These are phyloP conservation scores for Lycopodina hypogea DNA, from an alignment of 37 sponge, comb jelly and placozoan genomes.

Conservation along the genomic window DNA sequence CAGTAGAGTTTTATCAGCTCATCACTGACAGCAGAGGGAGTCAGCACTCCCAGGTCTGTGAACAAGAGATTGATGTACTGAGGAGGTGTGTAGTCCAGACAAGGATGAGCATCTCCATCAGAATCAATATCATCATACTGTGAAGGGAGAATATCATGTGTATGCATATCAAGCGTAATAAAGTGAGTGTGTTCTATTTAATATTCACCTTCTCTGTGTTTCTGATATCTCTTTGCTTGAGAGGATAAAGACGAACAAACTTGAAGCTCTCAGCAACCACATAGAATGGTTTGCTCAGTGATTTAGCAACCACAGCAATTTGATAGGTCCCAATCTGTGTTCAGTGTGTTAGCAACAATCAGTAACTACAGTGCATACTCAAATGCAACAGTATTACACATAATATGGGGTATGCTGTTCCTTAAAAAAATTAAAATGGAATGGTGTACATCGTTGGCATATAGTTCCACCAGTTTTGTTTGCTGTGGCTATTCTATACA, in stretches of 20 bases:
- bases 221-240: constrained; percentile 88
- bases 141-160: not conserved
- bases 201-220: constrained; percentile 77
- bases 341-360: not conserved
- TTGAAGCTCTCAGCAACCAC: constrained; percentile 97
- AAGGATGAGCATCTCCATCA: constrained; percentile 56
- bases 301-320: constrained; percentile 96
- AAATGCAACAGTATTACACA: not conserved
- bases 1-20: constrained; percentile 96
- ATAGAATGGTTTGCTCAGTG: constrained; percentile 95
- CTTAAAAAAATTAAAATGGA: no score
- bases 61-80: constrained; percentile 92
- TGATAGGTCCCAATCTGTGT: constrained; percentile 93
- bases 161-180: constrained; percentile 7
- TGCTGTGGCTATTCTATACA: no score
- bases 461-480: no score
- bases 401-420: no score
- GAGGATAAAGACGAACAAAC: constrained; percentile 90
- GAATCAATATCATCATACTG: constrained; percentile 60
- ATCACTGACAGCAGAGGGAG: constrained; percentile 99
- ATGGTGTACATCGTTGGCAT: no score
- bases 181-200: not conserved
- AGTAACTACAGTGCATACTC: not conserved
- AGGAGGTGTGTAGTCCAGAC: constrained; percentile 97
- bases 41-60: constrained; percentile 96